Evolutionary conservation across 2,113 vertebrate genomes (phyloP).

Genomic region (Strix aluco): DNA sequence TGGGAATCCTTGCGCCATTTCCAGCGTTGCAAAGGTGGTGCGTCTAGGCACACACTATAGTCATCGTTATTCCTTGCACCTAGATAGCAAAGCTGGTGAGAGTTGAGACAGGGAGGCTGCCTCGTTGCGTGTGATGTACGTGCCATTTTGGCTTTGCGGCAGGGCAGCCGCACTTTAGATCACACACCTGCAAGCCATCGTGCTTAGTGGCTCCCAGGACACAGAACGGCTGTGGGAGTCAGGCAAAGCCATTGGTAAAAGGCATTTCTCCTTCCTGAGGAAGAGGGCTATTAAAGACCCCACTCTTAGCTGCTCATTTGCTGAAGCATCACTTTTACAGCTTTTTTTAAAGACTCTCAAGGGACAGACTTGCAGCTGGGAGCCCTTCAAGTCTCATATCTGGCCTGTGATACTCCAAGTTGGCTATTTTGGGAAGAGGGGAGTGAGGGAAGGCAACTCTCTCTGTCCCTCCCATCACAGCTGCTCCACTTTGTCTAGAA

Average conservation of each 20-base stretch:
- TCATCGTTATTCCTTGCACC: not conserved
- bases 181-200: not conserved
- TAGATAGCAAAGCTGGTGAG: not conserved
- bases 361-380: conserved; percentile 40
- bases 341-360: conserved; percentile 6
- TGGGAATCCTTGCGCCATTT: not conserved
- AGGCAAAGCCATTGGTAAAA: not conserved
- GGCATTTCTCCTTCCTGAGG: not conserved
- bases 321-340: conserved; percentile 8
- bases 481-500: not conserved
- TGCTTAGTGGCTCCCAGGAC: not conserved
- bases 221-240: not conserved
- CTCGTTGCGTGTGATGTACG: accelerated
- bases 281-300: not conserved
- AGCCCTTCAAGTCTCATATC: conserved; percentile 25
- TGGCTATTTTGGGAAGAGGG: conserved; percentile 40
- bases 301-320: not conserved
- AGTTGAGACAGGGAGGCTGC: not conserved
- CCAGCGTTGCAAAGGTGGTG: not conserved
- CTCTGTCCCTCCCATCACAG: not conserved
- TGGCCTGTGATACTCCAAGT: not conserved
- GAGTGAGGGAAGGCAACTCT: not conserved
- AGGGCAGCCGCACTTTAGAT: not conserved
- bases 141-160: not conserved
- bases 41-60: not conserved